Evolutionary conservation across 2,113 vertebrate genomes (phyloP), one percentile per base, ranked within the genome.

Genomic region (Chionodraco myersi): DNA sequence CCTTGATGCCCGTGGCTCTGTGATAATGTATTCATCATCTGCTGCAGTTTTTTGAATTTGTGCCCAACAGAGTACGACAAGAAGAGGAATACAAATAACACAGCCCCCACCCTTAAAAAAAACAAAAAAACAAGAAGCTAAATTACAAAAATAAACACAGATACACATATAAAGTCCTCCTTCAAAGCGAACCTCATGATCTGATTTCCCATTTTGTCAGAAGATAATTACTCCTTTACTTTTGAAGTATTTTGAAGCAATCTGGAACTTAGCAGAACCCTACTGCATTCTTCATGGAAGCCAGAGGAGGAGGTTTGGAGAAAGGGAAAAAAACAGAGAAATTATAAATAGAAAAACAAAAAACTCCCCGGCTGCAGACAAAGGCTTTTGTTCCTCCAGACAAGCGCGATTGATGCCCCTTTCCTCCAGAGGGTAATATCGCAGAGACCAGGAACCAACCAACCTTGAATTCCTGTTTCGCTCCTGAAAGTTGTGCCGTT

Each of bases 381-480:
- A 47, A 18, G 47, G 77, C 79, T 77, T 88, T 79, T 84, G 77
- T 89, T 83, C 79, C 77, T 79, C 53, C 58, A 80, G 82, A 87
- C 82, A 85, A 67, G 83, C 3, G 7, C 72, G 88, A 92, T 89
- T 93, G 89, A 93, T 92, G 84, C 85, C 72, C 80, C 64, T 70
- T 84, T 63, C 52, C 84, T 88, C 82, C 82, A 72, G 86, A 84
- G 87, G 89, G 77, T 91, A 88, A 92, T 91, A 91, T 89, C 52
- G 41, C 82, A 71, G 72, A 67, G 68, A 84, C 89, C 88, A 84
- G 82, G 64, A 89, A 90, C 18, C 92, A 93, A 80, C 80, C 91
- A 91, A 89, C 86, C 92, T 79, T 92, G 91, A 90, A 92, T 86
- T 72, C 88, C 83, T 89, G 88, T 87, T 86, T 80, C 75, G 79